Percentiles rank a stretch among this genome's conserved stretches.
phyloP scores from a whole-genome alignment of 2,113 vertebrate genomes.

The Misgurnus anguillicaudatus region DNA sequence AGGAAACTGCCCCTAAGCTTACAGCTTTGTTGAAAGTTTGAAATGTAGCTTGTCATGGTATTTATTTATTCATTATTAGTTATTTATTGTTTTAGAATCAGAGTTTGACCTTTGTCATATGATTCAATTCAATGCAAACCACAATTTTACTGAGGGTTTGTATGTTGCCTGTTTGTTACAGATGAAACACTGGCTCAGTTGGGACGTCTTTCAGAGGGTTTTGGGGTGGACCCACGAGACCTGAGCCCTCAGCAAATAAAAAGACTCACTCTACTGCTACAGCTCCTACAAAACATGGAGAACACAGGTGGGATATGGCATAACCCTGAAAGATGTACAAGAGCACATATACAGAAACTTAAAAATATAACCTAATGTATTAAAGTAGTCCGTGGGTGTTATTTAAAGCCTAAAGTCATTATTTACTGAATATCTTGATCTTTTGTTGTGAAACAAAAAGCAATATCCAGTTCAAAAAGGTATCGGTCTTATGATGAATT shows the following conservation, averaged over 20 bases:
- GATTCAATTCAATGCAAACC: too few relatives aligned
- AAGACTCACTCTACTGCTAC: conserved; percentile 79
- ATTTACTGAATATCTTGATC: too few relatives aligned
- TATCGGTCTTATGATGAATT: too few relatives aligned
- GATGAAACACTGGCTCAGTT: conserved; percentile 78
- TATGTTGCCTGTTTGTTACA: conserved; percentile 46
- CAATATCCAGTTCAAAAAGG: too few relatives aligned
- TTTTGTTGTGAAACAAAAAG: too few relatives aligned
- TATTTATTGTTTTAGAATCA: too few relatives aligned
- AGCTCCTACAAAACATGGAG: conserved; percentile 72
- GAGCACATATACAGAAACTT: background rate
- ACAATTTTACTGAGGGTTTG: background rate
- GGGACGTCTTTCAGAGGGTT: conserved; percentile 76
- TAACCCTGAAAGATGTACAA: background rate
- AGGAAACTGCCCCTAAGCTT: background rate
- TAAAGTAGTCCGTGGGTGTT: too few relatives aligned
- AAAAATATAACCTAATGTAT: too few relatives aligned
- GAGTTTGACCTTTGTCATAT: too few relatives aligned
- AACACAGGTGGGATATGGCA: conserved; percentile 55
- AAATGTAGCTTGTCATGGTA: background rate
- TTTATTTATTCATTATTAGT: too few relatives aligned
- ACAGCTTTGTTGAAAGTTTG: background rate
- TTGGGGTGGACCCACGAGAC: conserved; percentile 80
- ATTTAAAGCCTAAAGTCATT: too few relatives aligned
- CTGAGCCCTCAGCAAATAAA: conserved; percentile 86